Percentiles rank a stretch among this genome's conserved stretches.
phyloP scores from a whole-genome alignment of 2,797 vertebrate species.

The Loris lydekkerianus region DNA sequence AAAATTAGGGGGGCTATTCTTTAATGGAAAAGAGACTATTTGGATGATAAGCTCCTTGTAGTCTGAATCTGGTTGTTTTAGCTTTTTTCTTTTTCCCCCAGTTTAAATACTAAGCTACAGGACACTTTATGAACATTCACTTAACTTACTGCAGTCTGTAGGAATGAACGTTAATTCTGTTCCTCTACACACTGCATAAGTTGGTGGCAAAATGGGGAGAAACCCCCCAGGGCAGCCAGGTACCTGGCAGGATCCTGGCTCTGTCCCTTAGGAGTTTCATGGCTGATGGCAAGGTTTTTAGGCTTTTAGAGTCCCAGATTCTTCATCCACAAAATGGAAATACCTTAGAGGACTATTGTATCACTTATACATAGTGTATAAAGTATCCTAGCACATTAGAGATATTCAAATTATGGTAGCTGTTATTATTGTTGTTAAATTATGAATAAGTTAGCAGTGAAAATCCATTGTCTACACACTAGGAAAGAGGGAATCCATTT shows the following conservation, averaged over 20 bases:
- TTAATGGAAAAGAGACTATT: not conserved
- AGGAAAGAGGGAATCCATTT: slow-evolving; percentile 28
- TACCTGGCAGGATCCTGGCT: not conserved
- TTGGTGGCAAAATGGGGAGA: not conserved
- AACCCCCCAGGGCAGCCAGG: not conserved
- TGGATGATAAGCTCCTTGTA: not conserved
- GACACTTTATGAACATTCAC: not conserved
- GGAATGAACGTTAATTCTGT: slow-evolving; percentile 1
- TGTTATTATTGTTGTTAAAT: not conserved
- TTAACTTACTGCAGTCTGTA: not conserved
- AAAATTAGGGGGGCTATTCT: not conserved
- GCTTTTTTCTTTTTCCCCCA: not conserved
- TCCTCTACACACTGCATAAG: not conserved
- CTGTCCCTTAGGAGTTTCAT: not conserved
- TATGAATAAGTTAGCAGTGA: not conserved
- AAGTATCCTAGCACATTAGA: not conserved
- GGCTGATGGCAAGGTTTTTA: not conserved
- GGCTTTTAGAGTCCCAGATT: not conserved
- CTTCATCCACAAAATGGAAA: not conserved
- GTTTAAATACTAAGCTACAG: slow-evolving; percentile 33
- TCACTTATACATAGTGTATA: not conserved
- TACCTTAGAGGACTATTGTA: not conserved
- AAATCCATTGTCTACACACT: slow-evolving; percentile 23
- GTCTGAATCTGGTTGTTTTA: not conserved
- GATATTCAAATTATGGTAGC: not conserved